A percentile compares a stretch with the other conserved stretches of the same genome.
Evolutionary conservation across 2,113 vertebrate genomes (phyloP).

Genomic region (Shinisaurus crocodilurus): DNA sequence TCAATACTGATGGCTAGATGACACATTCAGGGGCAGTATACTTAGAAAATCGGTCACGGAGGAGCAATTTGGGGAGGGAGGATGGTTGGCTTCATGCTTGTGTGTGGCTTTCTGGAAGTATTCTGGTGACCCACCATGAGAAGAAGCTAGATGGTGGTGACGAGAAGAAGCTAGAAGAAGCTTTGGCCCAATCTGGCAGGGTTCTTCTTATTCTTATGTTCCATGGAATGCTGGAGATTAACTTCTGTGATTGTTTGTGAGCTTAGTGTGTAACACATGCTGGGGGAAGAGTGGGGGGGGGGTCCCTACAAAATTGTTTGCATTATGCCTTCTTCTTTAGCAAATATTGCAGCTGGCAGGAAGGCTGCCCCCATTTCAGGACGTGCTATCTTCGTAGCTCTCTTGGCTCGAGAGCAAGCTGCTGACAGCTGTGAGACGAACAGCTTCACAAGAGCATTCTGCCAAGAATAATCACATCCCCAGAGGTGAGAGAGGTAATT

Average conservation of each 20-base stretch:
- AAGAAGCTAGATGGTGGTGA: no score
- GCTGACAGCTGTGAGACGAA: constrained; percentile 20
- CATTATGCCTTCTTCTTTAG: constrained; percentile 41
- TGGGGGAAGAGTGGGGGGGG: not conserved
- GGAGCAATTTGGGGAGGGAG: no score
- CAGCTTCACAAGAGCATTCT: not conserved
- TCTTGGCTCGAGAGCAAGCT: not conserved
- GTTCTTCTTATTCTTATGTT: not conserved
- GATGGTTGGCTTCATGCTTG: no score
- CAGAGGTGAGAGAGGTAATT: constrained; percentile 47
- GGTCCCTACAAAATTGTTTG: not conserved
- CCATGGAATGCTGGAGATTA: not conserved
- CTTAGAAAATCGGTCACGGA: no score
- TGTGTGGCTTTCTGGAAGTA: no score
- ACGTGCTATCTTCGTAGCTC: not conserved
- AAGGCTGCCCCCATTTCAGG: constrained; percentile 30
- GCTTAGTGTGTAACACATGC: not conserved
- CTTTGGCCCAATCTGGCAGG: no score
- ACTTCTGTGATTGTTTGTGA: not conserved
- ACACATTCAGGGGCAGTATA: no score
- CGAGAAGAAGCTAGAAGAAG: no score
- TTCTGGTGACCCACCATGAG: no score
- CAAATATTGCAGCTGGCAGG: constrained; percentile 26
- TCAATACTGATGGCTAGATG: no score
- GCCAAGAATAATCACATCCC: constrained; percentile 41